Evolutionary conservation across 2,113 vertebrate genomes (phyloP).

Genomic region (Lichenostomus cassidix): DNA sequence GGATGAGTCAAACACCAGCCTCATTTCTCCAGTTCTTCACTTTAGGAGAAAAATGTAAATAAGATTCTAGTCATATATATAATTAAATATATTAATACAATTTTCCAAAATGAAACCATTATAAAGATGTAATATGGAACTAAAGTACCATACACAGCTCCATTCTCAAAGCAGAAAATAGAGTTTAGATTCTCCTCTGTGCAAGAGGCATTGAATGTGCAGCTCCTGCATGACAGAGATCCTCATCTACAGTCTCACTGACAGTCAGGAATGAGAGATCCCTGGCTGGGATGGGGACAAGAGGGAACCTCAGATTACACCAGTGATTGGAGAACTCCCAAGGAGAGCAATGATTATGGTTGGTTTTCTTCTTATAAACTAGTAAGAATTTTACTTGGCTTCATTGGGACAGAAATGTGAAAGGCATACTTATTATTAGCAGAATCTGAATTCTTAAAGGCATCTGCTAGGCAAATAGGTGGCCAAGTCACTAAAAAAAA

Average conservation of each 20-base stretch:
- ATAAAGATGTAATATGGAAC: neutral
- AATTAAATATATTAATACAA: neutral
- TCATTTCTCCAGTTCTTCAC: neutral
- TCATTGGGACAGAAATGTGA: neutral
- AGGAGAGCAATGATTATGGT: neutral
- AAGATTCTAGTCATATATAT: neutral
- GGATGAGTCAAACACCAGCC: accelerated
- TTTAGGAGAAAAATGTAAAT: neutral
- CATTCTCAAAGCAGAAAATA: neutral
- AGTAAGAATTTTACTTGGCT: neutral
- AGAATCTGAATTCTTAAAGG: neutral
- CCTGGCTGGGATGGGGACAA: neutral
- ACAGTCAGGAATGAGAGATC: neutral
- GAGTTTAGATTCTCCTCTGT: neutral
- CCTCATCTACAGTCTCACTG: neutral
- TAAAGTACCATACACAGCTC: neutral
- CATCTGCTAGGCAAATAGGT: neutral
- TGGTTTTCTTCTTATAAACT: neutral
- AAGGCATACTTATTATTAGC: neutral
- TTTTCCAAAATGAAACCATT: neutral
- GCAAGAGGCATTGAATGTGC: neutral
- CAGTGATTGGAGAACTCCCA: neutral
- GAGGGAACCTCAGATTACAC: neutral
- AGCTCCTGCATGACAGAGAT: neutral
- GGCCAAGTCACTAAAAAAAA: neutral